Evolutionary conservation across 2,113 vertebrate species (phyloP).

Genomic region (human (Homo sapiens)): GRCh38 chr4:59001001-59001500

Average conservation of each 20-base stretch:
- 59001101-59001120: background rate
- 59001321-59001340: background rate
- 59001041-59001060: background rate
- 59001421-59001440: background rate
- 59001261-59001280: background rate
- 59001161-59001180: background rate
- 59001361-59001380: background rate
- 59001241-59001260: background rate
- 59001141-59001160: background rate
- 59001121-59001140: background rate
- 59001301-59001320: background rate
- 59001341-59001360: background rate
- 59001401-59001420: background rate
- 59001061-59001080: background rate
- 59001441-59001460: no score
- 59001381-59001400: background rate
- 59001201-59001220: background rate
- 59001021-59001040: background rate
- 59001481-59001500: background rate
- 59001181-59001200: background rate
- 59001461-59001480: background rate
- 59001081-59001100: background rate
- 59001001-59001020: background rate
- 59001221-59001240: background rate
- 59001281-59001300: background rate